A percentile compares a stretch with the other conserved stretches of the same genome.
These are phyloP conservation scores for Acridotheres tristis DNA, from an alignment of 2,797 vertebrate genomes.

Conservation along the genomic window DNA sequence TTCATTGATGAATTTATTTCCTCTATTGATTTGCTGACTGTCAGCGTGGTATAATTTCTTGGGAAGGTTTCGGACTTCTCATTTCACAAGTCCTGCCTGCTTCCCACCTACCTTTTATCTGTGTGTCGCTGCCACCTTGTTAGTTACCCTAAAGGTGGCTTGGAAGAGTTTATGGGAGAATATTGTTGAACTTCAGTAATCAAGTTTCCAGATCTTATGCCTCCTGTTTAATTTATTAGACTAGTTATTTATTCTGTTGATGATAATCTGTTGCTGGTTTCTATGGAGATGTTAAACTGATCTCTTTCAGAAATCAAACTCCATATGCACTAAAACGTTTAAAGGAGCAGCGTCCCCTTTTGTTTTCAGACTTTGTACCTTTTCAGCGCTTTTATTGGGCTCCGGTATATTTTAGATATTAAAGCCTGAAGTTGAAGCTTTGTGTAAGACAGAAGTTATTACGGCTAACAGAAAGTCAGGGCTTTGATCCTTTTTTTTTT, in stretches of 20 bases:
- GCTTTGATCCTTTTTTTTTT: constrained; percentile 79
- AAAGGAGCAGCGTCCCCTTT: constrained; percentile 78
- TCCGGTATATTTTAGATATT: constrained; percentile 72
- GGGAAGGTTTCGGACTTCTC: constrained; percentile 6
- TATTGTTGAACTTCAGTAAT: constrained; percentile 84
- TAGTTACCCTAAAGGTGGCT: constrained; percentile 63
- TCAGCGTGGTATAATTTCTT: not conserved
- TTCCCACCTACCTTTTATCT: not conserved
- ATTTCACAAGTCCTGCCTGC: not conserved
- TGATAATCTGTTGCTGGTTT: constrained; percentile 90
- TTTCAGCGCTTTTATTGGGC: constrained; percentile 62
- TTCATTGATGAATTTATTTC: constrained; percentile 43
- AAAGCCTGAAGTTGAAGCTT: constrained; percentile 65
- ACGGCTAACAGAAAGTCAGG: constrained; percentile 75
- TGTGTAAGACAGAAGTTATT: constrained; percentile 78
- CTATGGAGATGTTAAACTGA: constrained; percentile 90
- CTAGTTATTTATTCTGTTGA: constrained; percentile 89
- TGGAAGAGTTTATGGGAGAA: constrained; percentile 77
- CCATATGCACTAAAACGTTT: constrained; percentile 83
- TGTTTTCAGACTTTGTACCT: constrained; percentile 75
- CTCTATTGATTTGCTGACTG: constrained; percentile 29
- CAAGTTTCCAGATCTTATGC: constrained; percentile 86
- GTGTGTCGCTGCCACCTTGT: constrained; percentile 30
- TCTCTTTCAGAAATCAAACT: constrained; percentile 89
- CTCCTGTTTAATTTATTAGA: constrained; percentile 90